phyloP scores from a whole-genome alignment of 2,888 invertebrate species.

The Tuberolachnus salignus region DNA sequence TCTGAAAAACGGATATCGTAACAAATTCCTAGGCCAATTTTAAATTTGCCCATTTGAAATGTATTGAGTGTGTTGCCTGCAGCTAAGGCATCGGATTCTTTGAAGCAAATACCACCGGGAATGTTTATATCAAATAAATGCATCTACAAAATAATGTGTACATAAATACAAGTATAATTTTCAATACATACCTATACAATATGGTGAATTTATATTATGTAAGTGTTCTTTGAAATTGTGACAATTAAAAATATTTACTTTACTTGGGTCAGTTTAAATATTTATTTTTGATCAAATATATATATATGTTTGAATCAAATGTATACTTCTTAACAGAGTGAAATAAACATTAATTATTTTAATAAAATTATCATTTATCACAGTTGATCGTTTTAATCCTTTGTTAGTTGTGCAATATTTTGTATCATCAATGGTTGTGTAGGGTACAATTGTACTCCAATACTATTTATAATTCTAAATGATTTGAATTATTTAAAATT shows the following conservation, averaged over 20 bases:
- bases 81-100: constrained; percentile 84
- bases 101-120: constrained; percentile 88
- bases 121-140: constrained; percentile 97
- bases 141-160: constrained; percentile 67
- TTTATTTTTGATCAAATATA: not conserved
- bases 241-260: not conserved
- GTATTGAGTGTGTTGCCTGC: constrained; percentile 77
- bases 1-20: constrained; percentile 93
- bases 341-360: no score
- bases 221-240: not conserved
- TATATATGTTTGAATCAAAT: no score
- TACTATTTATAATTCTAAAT: no score
- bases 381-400: no score
- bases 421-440: no score
- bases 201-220: not conserved
- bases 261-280: not conserved
- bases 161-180: not conserved
- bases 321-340: no score
- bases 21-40: constrained; percentile 90
- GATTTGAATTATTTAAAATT: no score
- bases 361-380: no score
- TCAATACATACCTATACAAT: not conserved
- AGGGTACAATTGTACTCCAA: no score
- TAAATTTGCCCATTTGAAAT: constrained; percentile 74
- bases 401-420: no score